Evolutionary conservation across 1,140 invertebrate species (phyloP).

Genomic region (Leptoteleia sp.): DNA sequence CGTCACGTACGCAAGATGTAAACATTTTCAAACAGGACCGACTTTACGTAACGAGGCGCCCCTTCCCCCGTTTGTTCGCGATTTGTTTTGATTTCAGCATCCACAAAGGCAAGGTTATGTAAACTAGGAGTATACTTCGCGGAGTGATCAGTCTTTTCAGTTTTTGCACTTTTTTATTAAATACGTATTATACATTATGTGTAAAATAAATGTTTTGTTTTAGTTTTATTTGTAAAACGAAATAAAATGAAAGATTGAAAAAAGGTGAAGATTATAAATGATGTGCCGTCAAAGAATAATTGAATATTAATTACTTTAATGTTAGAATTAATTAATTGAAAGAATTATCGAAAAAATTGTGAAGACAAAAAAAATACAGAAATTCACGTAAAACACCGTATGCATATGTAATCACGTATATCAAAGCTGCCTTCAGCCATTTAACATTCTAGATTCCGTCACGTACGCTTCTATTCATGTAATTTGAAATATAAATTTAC

Average conservation of each 20-base stretch:
- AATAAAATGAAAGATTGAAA: too few relatives aligned
- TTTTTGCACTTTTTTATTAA: too few relatives aligned
- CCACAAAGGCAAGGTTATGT: conserved; percentile 23
- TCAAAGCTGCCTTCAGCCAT: conserved; percentile 1
- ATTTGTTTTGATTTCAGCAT: conserved; percentile 25
- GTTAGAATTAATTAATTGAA: too few relatives aligned
- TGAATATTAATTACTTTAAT: too few relatives aligned
- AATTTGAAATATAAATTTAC: too few relatives aligned
- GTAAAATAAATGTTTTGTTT: too few relatives aligned
- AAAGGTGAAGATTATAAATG: too few relatives aligned
- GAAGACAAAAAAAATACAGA: background rate
- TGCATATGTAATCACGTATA: background rate
- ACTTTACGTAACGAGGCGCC: conserved; percentile 18
- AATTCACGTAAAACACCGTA: conserved; percentile 4
- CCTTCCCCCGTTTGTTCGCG: background rate
- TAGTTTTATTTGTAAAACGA: too few relatives aligned
- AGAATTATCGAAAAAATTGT: background rate
- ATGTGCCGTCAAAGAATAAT: too few relatives aligned
- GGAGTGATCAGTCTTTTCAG: background rate
- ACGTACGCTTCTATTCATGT: conserved; percentile 13
- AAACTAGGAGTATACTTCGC: conserved; percentile 2
- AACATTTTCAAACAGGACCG: conserved; percentile 45
- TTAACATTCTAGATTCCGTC: conserved; percentile 3
- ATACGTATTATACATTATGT: too few relatives aligned
- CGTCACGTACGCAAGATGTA: conserved; percentile 39